These are phyloP conservation scores for Lasioglossum vierecki DNA, from an alignment of 2,888 invertebrate species.

Conservation along the genomic window DNA sequence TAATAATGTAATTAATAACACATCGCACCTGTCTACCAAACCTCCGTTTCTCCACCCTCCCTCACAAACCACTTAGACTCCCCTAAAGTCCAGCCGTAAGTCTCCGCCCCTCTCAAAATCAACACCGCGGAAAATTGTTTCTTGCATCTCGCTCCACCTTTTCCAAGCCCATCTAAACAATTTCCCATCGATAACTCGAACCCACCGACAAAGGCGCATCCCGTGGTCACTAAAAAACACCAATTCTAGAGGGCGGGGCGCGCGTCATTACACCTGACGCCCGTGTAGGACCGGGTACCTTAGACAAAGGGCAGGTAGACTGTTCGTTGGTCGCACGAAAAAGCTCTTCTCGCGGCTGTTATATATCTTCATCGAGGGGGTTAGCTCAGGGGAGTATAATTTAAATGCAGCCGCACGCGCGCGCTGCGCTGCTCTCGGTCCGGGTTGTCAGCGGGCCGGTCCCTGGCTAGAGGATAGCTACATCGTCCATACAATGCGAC, in stretches of 20 bases:
- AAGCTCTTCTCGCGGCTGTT: slow-evolving; percentile 24
- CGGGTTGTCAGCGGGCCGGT: slow-evolving; percentile 36
- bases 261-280: slow-evolving; percentile 26
- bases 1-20: too few relatives aligned
- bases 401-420: slow-evolving; percentile 58
- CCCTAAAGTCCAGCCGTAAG: not conserved
- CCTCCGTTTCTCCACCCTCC: not conserved
- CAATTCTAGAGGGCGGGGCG: not conserved
- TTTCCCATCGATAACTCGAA: not conserved
- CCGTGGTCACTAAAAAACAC: not conserved
- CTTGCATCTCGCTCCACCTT: not conserved
- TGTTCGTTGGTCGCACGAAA: slow-evolving; percentile 19
- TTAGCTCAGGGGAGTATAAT: slow-evolving; percentile 29
- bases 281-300: not conserved
- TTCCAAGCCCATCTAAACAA: not conserved
- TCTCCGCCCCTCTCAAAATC: not conserved
- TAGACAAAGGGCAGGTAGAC: slow-evolving; percentile 22
- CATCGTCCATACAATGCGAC: slow-evolving; percentile 63
- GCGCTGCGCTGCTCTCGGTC: slow-evolving; percentile 22
- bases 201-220: not conserved
- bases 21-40: not conserved
- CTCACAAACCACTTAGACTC: not conserved
- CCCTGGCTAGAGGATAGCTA: slow-evolving; percentile 55
- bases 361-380: slow-evolving; percentile 49
- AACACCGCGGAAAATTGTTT: not conserved